Percentiles rank a stretch among this genome's conserved stretches.
Conservation (phyloP, 2,113 vertebrate species). For the Strix aluco region DNA sequence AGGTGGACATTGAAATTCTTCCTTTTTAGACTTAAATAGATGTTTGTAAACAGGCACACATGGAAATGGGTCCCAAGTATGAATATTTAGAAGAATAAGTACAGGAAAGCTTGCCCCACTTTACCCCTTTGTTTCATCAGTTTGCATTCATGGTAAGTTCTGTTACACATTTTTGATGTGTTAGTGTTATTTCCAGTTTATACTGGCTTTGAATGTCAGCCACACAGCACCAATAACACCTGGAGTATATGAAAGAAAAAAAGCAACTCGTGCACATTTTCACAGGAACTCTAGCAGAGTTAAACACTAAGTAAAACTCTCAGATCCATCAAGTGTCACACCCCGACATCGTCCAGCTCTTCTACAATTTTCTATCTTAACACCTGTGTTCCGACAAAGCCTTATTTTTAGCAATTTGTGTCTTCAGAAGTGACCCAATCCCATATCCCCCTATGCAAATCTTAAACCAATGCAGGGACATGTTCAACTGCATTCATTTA, state of each 20-base stretch:
- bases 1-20: background rate
- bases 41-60: background rate
- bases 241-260: background rate
- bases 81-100: background rate
- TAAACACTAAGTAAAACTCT: background rate
- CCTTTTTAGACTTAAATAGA: background rate
- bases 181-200: background rate
- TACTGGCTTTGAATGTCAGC: background rate
- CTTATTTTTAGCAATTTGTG: background rate
- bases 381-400: background rate
- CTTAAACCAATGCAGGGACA: background rate
- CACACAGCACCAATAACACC: background rate
- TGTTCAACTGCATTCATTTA: background rate
- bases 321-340: background rate
- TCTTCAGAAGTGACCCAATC: background rate
- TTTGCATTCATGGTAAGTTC: background rate
- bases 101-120: rapidly evolving
- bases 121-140: background rate
- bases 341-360: background rate
- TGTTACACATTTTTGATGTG: background rate
- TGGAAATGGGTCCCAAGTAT: background rate
- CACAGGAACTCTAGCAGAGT: background rate
- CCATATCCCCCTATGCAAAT: background rate
- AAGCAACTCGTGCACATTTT: background rate
- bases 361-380: background rate